These are phyloP conservation scores for Microcebus jonahi DNA, from an alignment of 2,113 vertebrate species.

Conservation along the genomic window DNA sequence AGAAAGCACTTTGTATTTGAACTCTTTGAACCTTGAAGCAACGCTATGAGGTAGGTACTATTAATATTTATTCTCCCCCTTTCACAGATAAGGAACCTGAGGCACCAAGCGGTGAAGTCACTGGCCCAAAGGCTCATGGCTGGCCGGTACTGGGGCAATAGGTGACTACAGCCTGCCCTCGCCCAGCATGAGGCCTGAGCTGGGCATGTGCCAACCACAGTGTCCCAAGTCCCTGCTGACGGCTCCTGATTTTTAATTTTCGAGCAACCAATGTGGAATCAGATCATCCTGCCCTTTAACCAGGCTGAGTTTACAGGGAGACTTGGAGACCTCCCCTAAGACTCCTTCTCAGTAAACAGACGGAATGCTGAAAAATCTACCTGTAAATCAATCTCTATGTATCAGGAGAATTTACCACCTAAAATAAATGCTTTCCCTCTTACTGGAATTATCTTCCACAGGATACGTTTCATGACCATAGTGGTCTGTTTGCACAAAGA, in stretches of 20 bases:
- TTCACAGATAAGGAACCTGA: slow-evolving; percentile 43
- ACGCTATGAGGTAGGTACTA: background rate
- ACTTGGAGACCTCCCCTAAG: background rate
- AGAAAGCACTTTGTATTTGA: background rate
- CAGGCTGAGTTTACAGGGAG: background rate
- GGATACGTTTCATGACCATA: background rate
- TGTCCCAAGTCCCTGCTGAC: background rate
- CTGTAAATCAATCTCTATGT: background rate
- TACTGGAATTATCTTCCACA: background rate
- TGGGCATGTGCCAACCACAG: background rate
- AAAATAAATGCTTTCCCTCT: background rate
- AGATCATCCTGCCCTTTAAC: background rate
- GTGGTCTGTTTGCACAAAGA: background rate
- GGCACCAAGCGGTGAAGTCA: slow-evolving; percentile 1
- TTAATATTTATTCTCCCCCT: background rate
- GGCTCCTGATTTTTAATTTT: background rate
- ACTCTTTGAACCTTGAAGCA: background rate
- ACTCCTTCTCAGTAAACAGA: background rate
- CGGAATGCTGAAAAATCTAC: background rate
- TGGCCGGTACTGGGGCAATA: background rate
- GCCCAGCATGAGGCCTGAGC: background rate
- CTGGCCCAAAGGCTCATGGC: background rate
- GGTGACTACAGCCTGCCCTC: background rate
- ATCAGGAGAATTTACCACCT: background rate
- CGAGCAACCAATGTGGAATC: background rate